Evolutionary conservation across 2,113 vertebrate species (phyloP).

Genomic region (Felis chaus): DNA sequence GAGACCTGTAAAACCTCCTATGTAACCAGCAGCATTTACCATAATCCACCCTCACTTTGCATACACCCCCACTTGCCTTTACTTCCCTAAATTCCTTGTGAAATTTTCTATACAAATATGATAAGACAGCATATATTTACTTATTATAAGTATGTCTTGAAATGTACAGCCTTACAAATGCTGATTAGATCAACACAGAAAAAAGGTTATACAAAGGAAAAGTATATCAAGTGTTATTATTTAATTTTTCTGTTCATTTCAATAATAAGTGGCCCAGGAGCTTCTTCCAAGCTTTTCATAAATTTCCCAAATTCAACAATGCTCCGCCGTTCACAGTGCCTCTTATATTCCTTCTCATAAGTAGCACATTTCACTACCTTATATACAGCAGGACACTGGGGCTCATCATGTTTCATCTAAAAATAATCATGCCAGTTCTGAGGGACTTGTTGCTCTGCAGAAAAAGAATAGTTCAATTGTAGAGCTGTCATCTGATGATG

Average conservation of each 20-base stretch:
- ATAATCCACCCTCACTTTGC: not conserved
- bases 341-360: not conserved
- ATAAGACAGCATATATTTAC: not conserved
- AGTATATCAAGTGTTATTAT: not conserved
- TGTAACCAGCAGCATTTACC: not conserved
- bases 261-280: not conserved
- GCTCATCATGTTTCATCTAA: conserved; percentile 11
- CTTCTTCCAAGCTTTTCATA: not conserved
- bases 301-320: not conserved
- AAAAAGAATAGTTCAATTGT: conserved; percentile 27
- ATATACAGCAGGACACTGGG: not conserved
- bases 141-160: not conserved
- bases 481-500: not conserved
- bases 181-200: not conserved
- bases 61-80: not conserved
- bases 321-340: not conserved
- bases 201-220: not conserved
- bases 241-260: not conserved
- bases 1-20: not conserved
- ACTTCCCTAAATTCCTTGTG: not conserved
- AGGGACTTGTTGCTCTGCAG: not conserved
- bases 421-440: not conserved
- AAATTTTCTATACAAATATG: not conserved
- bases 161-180: not conserved
- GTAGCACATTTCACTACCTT: not conserved